These are phyloP conservation scores for Erannis defoliaria DNA, from an alignment of 2,888 invertebrate genomes.

Conservation along the genomic window DNA sequence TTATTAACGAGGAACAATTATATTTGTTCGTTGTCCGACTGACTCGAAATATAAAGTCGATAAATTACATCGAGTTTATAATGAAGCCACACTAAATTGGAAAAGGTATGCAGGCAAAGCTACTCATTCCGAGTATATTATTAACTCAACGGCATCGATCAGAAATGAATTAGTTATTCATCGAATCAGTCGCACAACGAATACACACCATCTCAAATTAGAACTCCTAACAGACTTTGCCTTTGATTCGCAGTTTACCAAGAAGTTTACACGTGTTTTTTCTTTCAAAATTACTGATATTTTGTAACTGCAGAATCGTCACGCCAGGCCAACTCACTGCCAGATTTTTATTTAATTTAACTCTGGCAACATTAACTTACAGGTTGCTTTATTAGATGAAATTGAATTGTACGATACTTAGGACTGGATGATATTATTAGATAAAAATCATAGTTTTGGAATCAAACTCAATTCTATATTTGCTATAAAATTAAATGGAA, in stretches of 20 bases:
- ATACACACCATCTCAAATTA: background rate
- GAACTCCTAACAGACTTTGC: background rate
- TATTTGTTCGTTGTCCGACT: background rate
- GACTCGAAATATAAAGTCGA: background rate
- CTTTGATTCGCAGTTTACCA: background rate
- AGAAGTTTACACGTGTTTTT: background rate
- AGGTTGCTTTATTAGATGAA: conserved; percentile 43
- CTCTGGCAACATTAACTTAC: conserved; percentile 48
- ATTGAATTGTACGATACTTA: conserved; percentile 28
- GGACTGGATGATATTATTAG: conserved; percentile 22
- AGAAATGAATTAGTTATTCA: too few relatives aligned
- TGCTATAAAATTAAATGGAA: conserved; percentile 20
- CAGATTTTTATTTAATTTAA: conserved; percentile 47
- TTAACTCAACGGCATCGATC: too few relatives aligned
- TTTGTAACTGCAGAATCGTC: conserved; percentile 38
- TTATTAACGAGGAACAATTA: conserved; percentile 13
- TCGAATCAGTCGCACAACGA: conserved; percentile 5
- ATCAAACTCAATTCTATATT: conserved; percentile 15
- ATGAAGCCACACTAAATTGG: background rate
- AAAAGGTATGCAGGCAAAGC: background rate
- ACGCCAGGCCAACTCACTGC: conserved; percentile 53
- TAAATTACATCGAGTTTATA: background rate
- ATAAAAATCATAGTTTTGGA: conserved; percentile 9
- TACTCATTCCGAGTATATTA: too few relatives aligned
- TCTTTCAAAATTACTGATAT: background rate